Evolutionary conservation across 2,797 vertebrate species (phyloP).

Genomic region (Chelmon rostratus): DNA sequence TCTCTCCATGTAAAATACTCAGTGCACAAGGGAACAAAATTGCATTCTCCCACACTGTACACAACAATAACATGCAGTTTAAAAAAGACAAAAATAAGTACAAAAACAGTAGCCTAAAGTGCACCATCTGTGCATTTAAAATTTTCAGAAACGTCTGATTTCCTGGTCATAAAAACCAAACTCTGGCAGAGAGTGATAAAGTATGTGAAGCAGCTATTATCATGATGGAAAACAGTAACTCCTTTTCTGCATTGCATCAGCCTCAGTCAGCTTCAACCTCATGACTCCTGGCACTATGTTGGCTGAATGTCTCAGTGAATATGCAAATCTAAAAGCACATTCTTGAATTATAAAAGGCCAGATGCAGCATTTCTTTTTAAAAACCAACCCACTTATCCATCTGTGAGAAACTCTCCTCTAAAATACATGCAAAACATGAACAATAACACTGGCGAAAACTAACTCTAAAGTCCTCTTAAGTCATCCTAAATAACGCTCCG

Average conservation of each 20-base stretch:
- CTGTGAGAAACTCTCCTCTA: constrained; percentile 20
- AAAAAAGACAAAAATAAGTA: too few relatives aligned
- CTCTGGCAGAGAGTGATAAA: neutral
- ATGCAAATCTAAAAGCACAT: constrained; percentile 21
- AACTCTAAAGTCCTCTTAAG: neutral
- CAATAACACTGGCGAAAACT: neutral
- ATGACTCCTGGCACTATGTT: constrained; percentile 14
- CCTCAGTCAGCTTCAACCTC: constrained; percentile 1
- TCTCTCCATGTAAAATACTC: too few relatives aligned
- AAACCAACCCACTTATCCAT: neutral
- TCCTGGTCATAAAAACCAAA: neutral
- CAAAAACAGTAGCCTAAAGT: too few relatives aligned
- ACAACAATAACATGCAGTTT: too few relatives aligned
- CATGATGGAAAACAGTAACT: neutral
- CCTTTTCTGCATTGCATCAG: constrained; percentile 16
- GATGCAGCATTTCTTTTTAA: neutral
- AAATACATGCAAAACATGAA: constrained; percentile 6
- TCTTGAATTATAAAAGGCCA: constrained; percentile 8
- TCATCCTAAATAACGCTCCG: neutral
- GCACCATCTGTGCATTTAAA: neutral
- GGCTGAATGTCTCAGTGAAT: neutral
- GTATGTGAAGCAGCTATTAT: neutral
- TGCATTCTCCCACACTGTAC: too few relatives aligned
- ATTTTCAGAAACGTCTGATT: neutral
- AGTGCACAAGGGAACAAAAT: too few relatives aligned